Evolutionary conservation across 2,888 invertebrate species (phyloP).

Genomic region (Limnephilus auricula): DNA sequence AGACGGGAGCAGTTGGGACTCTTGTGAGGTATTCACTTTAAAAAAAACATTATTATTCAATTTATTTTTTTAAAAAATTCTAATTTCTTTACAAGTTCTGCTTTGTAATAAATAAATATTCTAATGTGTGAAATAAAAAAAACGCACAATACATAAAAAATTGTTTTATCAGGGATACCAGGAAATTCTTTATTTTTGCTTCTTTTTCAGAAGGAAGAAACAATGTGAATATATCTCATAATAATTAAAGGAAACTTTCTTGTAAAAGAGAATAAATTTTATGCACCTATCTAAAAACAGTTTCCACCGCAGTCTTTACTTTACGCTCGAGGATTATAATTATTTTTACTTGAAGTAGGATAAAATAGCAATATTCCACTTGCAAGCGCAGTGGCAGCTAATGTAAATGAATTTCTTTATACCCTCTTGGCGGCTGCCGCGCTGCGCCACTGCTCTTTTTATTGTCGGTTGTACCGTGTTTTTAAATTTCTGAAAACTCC

Average conservation of each 20-base stretch:
- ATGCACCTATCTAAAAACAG: not conserved
- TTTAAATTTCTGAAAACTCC: not conserved
- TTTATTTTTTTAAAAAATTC: too few species aligned
- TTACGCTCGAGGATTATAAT: not conserved
- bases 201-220: too few species aligned
- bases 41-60: too few species aligned
- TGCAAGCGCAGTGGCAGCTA: constrained; percentile 23
- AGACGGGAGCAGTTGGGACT: too few species aligned
- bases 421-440: not conserved
- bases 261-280: not conserved
- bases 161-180: too few species aligned
- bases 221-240: not conserved
- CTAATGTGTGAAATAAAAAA: too few species aligned
- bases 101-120: too few species aligned
- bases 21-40: too few species aligned
- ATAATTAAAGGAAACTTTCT: not conserved
- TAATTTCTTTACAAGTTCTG: too few species aligned
- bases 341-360: constrained; percentile 21
- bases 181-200: too few species aligned
- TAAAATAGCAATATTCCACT: constrained; percentile 24
- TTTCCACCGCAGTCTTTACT: not conserved
- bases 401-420: not conserved
- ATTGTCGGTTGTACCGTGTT: not conserved
- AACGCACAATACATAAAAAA: too few species aligned
- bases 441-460: not conserved